These are phyloP conservation scores for Abscondita cerata DNA, from an alignment of 2,888 invertebrate genomes.

Conservation along the genomic window DNA sequence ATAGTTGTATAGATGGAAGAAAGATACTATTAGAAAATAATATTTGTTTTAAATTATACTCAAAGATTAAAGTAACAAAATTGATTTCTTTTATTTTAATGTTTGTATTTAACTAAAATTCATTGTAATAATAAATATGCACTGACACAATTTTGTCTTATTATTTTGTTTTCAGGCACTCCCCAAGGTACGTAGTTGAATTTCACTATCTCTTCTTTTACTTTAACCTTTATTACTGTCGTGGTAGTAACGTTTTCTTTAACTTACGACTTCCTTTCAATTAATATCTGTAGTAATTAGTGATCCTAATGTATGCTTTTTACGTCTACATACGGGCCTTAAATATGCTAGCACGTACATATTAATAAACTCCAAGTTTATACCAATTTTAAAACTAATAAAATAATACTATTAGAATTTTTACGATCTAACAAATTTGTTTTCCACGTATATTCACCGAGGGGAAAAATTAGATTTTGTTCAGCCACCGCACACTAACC, in stretches of 20 bases:
- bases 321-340: neutral
- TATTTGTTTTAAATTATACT: no score
- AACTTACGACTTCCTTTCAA: conserved; percentile 15
- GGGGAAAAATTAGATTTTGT: conserved; percentile 28
- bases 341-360: conserved; percentile 21
- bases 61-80: no score
- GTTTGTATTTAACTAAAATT: conserved; percentile 26
- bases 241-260: conserved; percentile 30
- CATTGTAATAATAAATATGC: conserved; percentile 32
- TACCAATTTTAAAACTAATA: conserved; percentile 18
- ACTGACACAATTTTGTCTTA: conserved; percentile 43
- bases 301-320: conserved; percentile 16
- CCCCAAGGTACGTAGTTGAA: conserved; percentile 58
- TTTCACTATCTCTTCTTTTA: conserved; percentile 38
- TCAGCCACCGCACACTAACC: conserved; percentile 15
- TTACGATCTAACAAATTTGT: conserved; percentile 19
- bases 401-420: conserved; percentile 22
- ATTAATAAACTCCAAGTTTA: no score
- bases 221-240: conserved; percentile 30
- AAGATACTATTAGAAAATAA: no score
- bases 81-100: conserved; percentile 9
- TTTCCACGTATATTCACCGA: conserved; percentile 16
- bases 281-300: conserved; percentile 23
- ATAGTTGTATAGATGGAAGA: no score
- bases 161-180: conserved; percentile 57